Conservation (phyloP, 1,140 invertebrate species). For the Oryctes rhinoceros region DNA sequence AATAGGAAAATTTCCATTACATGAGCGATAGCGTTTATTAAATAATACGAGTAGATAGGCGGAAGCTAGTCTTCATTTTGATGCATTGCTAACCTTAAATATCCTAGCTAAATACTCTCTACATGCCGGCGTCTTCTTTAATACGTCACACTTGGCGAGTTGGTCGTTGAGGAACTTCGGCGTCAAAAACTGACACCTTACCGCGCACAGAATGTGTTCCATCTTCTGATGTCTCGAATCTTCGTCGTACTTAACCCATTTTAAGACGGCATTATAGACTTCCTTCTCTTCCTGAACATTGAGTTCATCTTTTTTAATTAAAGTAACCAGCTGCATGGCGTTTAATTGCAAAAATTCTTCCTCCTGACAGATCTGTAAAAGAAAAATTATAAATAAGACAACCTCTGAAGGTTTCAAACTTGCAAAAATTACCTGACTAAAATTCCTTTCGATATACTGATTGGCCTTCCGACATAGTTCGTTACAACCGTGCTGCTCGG, state of each 20-base stretch:
- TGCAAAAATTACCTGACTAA: slow-evolving; percentile 72
- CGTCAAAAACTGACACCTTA: slow-evolving; percentile 90
- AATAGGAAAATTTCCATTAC: too few species aligned
- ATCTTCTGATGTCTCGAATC: slow-evolving; percentile 84
- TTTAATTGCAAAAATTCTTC: slow-evolving; percentile 90
- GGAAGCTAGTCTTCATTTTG: slow-evolving; percentile 22
- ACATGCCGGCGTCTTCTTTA: slow-evolving; percentile 89
- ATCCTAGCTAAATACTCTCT: slow-evolving; percentile 89
- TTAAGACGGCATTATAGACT: slow-evolving; percentile 90
- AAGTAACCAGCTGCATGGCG: slow-evolving; percentile 78
- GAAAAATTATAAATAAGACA: background rate
- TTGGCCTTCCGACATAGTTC: slow-evolving; percentile 86
- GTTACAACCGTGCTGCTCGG: slow-evolving; percentile 88
- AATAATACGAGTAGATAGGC: too few species aligned
- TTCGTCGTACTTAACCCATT: slow-evolving; percentile 90
- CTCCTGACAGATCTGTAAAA: slow-evolving; percentile 79
- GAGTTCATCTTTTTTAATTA: slow-evolving; percentile 86
- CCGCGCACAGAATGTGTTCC: slow-evolving; percentile 85
- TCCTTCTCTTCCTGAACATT: slow-evolving; percentile 91
- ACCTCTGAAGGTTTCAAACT: background rate
- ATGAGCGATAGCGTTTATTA: too few species aligned
- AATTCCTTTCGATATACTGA: slow-evolving; percentile 89
- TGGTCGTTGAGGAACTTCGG: slow-evolving; percentile 89
- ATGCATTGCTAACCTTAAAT: slow-evolving; percentile 70
- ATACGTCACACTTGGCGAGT: slow-evolving; percentile 87